Percentiles rank a stretch among this genome's conserved stretches.
Conservation (phyloP, 2,797 vertebrate species). For the Bradypus variegatus region DNA sequence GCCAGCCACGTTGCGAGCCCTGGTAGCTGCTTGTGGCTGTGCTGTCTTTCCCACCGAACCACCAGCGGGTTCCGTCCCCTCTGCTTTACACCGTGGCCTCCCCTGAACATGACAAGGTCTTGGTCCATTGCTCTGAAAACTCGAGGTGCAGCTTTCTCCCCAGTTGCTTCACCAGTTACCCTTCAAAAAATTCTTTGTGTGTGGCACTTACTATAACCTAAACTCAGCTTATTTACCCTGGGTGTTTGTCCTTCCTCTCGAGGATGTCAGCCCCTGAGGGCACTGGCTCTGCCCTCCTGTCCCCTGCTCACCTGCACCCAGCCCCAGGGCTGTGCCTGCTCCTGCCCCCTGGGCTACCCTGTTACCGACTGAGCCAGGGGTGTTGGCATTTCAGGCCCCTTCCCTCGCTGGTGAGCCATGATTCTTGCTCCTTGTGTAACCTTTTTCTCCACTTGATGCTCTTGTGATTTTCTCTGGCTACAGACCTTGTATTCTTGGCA, state of each 20-base stretch:
- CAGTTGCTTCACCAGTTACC: not conserved
- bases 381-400: no score
- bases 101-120: not conserved
- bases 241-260: not conserved
- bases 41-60: no score
- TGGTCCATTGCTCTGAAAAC: no score
- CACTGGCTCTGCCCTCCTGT: not conserved
- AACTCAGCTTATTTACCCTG: not conserved
- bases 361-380: not conserved
- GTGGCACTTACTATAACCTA: not conserved
- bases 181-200: not conserved
- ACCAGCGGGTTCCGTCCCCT: not conserved
- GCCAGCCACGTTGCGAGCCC: not conserved
- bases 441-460: not conserved
- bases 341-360: fast-evolving
- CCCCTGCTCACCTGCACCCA: no score
- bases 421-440: not conserved
- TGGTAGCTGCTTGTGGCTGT: not conserved
- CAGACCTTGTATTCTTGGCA: not conserved
- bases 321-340: not conserved
- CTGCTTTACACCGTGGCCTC: not conserved
- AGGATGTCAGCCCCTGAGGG: not conserved
- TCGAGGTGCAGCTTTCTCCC: not conserved
- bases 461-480: not conserved
- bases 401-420: not conserved